These are phyloP conservation scores for Microcebus tavaratra DNA, from an alignment of 2,113 vertebrate species.

Conservation along the genomic window DNA sequence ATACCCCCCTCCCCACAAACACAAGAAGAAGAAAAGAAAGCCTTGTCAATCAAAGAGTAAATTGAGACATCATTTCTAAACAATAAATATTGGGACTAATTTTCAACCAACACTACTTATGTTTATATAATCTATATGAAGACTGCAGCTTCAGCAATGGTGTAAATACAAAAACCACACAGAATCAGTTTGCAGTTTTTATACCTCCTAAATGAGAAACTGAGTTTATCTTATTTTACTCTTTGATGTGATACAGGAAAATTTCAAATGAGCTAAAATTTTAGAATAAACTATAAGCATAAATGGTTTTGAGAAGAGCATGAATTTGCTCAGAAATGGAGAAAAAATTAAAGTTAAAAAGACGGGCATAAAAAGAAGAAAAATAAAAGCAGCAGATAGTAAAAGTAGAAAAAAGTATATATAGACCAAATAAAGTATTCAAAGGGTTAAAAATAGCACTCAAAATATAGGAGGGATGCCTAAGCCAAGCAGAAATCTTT, in stretches of 20 bases:
- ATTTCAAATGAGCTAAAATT: not conserved
- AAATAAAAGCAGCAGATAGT: not conserved
- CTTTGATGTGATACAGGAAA: not conserved
- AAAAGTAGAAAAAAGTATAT: not conserved
- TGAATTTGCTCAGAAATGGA: not conserved
- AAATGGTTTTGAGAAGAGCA: not conserved
- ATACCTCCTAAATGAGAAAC: not conserved
- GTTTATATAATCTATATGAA: not conserved
- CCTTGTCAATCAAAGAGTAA: not conserved
- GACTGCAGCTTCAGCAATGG: not conserved
- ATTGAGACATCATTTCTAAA: not conserved
- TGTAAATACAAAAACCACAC: not conserved
- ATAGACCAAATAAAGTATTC: not conserved
- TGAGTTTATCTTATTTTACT: not conserved
- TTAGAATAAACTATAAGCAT: not conserved
- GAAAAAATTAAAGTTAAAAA: slow-evolving; percentile 3
- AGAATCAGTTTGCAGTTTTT: not conserved
- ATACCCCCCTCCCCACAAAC: not conserved
- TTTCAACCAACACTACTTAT: not conserved
- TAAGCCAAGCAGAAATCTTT: not conserved
- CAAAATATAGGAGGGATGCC: not conserved
- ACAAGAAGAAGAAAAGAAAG: not conserved
- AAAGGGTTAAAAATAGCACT: not conserved
- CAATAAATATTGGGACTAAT: not conserved
- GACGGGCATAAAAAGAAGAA: not conserved